Base-by-base conservation (phyloP, 92 coral and sea anemone species). In the Phenganax subtilis region DNA sequence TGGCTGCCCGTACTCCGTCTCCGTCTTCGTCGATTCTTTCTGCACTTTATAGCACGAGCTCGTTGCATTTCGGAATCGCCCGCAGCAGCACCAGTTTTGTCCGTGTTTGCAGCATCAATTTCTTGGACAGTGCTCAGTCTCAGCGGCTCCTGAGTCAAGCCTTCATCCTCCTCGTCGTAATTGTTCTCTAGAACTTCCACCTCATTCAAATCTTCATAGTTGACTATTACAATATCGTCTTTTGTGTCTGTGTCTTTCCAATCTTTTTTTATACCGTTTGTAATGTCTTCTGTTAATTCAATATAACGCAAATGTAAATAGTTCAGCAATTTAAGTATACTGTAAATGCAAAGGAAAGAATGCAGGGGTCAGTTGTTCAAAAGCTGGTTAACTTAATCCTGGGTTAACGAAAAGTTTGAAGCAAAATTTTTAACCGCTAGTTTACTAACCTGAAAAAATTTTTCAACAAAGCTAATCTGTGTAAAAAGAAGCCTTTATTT, bases 1-100 rank as follows among this genome's bases (percentile, higher is more conserved):
- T 86, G 76, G 25, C 86, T 82, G 52, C 87, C 88, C 61, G 80
- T 80, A 0, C 83, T 79, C 28, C 83, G 73, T 64, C 87, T 86
- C 10, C 84, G 51, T 55, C 75, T 76, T 56, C 88, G 75, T 25
- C 84, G 70, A 54, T 85, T 69, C 74, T 85, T 27, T 86, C 86
- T n/a, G 78, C 88, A 64, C 81, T 87, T 54, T 79, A 84, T 81
- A 84, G 84, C 57, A 61, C 73, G 47, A 66, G 84, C 81, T 65
- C 64, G 64, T 82, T 37, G 60, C 84, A 81, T 6, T 82, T 87
- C 80, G 73, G 51, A 88, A 71, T 82, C 54, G 52, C 73, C 73
- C 73, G 54, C 71, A 80, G 15, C 65, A 7, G 69, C 61, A 79
- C 51, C 75, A 47, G 12, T 52, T 29, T 27, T 77, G 27, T 7